phyloP scores from a whole-genome alignment of 2,888 invertebrate genomes.

The Stenchaetothrips biformis region DNA sequence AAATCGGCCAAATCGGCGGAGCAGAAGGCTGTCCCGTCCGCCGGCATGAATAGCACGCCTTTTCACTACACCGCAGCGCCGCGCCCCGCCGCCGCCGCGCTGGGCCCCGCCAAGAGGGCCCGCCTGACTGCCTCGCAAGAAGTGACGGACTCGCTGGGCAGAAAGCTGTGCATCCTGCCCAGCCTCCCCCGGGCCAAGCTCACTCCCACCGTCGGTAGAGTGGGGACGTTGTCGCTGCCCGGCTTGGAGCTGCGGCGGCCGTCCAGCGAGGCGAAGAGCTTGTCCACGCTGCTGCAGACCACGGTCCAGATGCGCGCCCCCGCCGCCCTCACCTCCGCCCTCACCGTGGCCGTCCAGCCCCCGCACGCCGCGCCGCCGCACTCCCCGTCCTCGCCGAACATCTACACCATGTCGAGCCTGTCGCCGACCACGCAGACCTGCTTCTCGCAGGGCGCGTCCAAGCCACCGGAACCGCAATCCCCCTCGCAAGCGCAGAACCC shows the following conservation, averaged over 20 bases:
- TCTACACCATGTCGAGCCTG: too few species aligned
- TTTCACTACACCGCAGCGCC: neutral
- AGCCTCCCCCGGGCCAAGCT: neutral
- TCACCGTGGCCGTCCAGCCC: neutral
- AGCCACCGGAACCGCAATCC: too few species aligned
- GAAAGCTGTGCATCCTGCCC: neutral
- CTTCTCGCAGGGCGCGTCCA: too few species aligned
- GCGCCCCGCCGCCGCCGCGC: neutral
- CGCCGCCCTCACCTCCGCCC: neutral
- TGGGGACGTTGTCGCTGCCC: neutral
- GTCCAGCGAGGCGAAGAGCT: neutral
- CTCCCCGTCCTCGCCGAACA: too few species aligned
- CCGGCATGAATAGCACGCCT: too few species aligned
- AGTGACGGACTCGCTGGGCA: constrained; percentile 9
- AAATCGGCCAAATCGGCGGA: neutral
- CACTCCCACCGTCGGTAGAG: neutral
- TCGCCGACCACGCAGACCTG: too few species aligned
- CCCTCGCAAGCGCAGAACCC: too few species aligned
- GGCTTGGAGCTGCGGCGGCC: neutral
- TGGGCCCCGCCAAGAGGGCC: neutral
- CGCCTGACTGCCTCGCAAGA: neutral
- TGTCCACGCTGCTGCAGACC: neutral
- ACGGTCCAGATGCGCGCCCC: neutral
- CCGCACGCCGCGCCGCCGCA: neutral
- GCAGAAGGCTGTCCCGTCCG: neutral